These are phyloP conservation scores for Palythoa caribaeorum DNA, from an alignment of 92 coral and sea anemone genomes.

Conservation along the genomic window DNA sequence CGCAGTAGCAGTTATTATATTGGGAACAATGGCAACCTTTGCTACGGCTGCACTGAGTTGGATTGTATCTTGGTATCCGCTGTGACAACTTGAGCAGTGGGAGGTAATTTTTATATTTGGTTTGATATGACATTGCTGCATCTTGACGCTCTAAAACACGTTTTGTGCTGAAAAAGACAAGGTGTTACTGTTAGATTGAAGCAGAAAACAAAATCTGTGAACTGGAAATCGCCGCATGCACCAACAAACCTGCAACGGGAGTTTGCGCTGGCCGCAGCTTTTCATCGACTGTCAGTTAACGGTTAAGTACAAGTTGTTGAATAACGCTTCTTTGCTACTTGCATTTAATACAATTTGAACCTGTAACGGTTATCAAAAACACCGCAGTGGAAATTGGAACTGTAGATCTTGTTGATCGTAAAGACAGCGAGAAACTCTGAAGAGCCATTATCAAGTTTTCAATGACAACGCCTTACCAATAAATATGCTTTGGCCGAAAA, in stretches of 20 bases:
- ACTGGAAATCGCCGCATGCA: background rate
- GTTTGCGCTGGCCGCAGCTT: background rate
- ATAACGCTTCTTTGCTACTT: background rate
- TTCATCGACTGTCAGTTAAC: background rate
- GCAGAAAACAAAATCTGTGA: background rate
- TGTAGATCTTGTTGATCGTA: too few relatives aligned
- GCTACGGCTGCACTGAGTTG: conserved; percentile 90
- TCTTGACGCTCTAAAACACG: background rate
- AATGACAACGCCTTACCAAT: background rate
- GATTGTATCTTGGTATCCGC: conserved; percentile 93
- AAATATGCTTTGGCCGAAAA: background rate
- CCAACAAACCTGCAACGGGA: background rate
- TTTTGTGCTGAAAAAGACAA: background rate
- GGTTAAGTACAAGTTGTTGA: background rate
- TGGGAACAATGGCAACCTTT: conserved; percentile 80
- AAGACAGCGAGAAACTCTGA: background rate
- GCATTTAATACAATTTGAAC: background rate
- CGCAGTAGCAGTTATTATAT: conserved; percentile 71
- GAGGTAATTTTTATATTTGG: too few relatives aligned
- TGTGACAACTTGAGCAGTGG: conserved; percentile 24
- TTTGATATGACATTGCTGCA: background rate
- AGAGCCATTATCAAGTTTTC: background rate
- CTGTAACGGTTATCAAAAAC: background rate
- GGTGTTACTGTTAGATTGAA: background rate
- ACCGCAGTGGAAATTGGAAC: background rate